These are phyloP conservation scores for Lasioglossum zephyrum DNA, from an alignment of 2,888 invertebrate species.

Conservation along the genomic window DNA sequence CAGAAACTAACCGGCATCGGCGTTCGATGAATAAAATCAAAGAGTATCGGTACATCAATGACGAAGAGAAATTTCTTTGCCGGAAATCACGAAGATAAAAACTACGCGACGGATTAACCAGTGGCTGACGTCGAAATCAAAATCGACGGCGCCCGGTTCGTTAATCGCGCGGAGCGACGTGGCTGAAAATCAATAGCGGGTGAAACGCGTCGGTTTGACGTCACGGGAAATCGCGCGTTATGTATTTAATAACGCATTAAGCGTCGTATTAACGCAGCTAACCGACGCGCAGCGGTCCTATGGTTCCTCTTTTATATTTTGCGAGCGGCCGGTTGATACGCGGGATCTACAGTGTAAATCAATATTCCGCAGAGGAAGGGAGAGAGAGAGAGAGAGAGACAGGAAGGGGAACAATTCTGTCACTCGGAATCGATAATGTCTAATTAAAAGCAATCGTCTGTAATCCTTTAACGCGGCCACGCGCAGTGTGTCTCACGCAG, in stretches of 20 bases:
- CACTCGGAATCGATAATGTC: constrained; percentile 29
- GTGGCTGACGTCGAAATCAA: constrained; percentile 4
- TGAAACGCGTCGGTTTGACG: constrained; percentile 9
- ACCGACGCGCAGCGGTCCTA: background rate
- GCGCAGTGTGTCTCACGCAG: background rate
- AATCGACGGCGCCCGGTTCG: background rate
- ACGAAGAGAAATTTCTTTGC: background rate
- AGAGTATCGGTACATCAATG: background rate
- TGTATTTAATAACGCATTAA: constrained; percentile 1
- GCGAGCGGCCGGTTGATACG: background rate
- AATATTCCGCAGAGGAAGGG: background rate
- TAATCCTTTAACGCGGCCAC: constrained; percentile 19
- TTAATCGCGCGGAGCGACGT: background rate
- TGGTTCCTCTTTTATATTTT: constrained; percentile 11
- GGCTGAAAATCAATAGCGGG: constrained; percentile 8
- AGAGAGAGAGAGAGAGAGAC: background rate
- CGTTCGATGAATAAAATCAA: background rate
- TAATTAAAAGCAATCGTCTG: constrained; percentile 45
- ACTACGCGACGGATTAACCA: background rate
- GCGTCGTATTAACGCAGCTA: constrained; percentile 7
- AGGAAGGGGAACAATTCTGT: background rate
- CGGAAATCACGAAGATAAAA: background rate
- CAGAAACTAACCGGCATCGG: background rate
- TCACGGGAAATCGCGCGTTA: constrained; percentile 29
- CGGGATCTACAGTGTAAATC: constrained; percentile 17